Base-by-base conservation (phyloP, 1,140 invertebrate species). In the Acyrthosiphon pisum region DNA sequence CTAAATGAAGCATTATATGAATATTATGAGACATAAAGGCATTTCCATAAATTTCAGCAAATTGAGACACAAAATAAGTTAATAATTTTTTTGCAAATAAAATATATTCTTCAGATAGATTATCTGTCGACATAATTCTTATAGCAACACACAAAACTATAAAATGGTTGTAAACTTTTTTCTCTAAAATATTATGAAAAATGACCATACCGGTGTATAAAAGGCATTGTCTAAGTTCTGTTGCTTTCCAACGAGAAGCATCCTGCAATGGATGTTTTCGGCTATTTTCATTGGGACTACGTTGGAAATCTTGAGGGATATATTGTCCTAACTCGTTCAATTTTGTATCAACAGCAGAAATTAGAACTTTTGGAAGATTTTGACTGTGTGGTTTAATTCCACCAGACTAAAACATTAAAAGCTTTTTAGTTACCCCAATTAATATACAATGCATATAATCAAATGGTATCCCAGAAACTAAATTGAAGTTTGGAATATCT, bases 401-500 rank as follows among this genome's bases (percentile, higher is more conserved):
- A 90, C 35, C 22, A 50, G 35, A 60, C 53, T 20, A 90, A 37
- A 50, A 76, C 68, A 60, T 60, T 60, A 60, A 30, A 23, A 90
- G n/a, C 11, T 90, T 90, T 53, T 90, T 90, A 30, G 48, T 90
- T 37, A 90, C 89, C 2, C 89, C 50, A 37, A 90, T 56, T 9
- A 30, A 60, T 18, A 90, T 90, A 11, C 26, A 53, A 35, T 90
- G 48, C 89, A 90, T 90, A n/a, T 90, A 90, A 90, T 90, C 50
- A 37, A 90, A 90, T 37, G 50, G 89, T n/a, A 90, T 37, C 11
- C 22, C 35, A n/a, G 26, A 46, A 90, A 90, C 22, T n/a, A 90
- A n/a, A 90, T 90, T 30, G 20, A 90, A 90, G 1, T 90, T 90
- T 0, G 46, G 46, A 26, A 90, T 60, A 23, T 35, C 50, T 50